Percentiles rank a stretch among this genome's conserved stretches.
phyloP scores from a whole-genome alignment of 2,888 invertebrate genomes.

The Ichneumon xanthorius region DNA sequence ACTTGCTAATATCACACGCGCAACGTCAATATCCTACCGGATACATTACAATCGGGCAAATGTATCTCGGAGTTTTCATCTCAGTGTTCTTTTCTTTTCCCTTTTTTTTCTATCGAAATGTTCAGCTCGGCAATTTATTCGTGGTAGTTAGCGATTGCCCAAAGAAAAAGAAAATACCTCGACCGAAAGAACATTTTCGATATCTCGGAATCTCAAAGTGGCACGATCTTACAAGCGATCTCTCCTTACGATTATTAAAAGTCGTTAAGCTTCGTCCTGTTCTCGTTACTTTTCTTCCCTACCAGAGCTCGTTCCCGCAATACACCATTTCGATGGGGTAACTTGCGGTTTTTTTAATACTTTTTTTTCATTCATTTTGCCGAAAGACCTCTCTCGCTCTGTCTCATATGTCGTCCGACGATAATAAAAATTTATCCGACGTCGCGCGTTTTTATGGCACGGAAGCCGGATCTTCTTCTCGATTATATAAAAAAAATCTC shows the following conservation, averaged over 20 bases:
- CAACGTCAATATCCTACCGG: constrained; percentile 54
- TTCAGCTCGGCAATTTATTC: constrained; percentile 23
- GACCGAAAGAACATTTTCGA: constrained; percentile 39
- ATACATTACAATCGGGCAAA: constrained; percentile 38
- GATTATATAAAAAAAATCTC: constrained; percentile 36
- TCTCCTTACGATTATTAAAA: constrained; percentile 45
- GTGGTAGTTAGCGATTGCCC: constrained; percentile 20
- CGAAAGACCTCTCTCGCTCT: constrained; percentile 21
- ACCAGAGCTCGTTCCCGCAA: constrained; percentile 24
- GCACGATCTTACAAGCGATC: constrained; percentile 64
- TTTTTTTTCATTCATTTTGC: constrained; percentile 43
- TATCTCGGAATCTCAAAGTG: constrained; percentile 62
- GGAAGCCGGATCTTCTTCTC: constrained; percentile 17
- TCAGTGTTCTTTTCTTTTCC: constrained; percentile 7
- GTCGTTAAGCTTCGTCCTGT: constrained; percentile 58
- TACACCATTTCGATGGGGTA: constrained; percentile 15
- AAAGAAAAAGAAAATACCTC: constrained; percentile 34
- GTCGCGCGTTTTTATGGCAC: constrained; percentile 31
- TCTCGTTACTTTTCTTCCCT: constrained; percentile 21
- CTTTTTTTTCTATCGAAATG: constrained; percentile 19
- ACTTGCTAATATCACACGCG: constrained; percentile 77
- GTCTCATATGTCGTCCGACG: constrained; percentile 6
- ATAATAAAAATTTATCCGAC: constrained; percentile 25
- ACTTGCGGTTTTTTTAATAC: constrained; percentile 47
- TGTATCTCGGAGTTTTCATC: constrained; percentile 20